These are phyloP conservation scores for Habrosyne pyritoides DNA, from an alignment of 2,888 invertebrate genomes.

Conservation along the genomic window DNA sequence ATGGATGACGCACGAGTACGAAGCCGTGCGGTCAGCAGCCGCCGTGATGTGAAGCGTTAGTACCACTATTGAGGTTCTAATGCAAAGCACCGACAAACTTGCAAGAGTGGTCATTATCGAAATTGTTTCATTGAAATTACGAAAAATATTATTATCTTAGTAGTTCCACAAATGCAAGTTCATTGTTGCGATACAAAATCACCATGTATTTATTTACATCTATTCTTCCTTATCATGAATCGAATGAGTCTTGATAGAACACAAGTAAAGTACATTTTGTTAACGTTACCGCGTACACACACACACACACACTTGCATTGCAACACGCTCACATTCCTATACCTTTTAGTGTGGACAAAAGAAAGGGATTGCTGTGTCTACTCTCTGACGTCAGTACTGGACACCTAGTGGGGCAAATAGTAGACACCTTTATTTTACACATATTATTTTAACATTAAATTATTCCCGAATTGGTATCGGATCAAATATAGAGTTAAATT, in stretches of 20 bases:
- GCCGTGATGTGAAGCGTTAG: slow-evolving; percentile 70
- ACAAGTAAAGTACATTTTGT: slow-evolving; percentile 44
- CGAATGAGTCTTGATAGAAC: slow-evolving; percentile 21
- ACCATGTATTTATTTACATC: not conserved
- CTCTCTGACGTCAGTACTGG: slow-evolving; percentile 82
- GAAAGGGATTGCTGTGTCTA: slow-evolving; percentile 80
- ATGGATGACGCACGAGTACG: slow-evolving; percentile 48
- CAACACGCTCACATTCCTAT: slow-evolving; percentile 79
- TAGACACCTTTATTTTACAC: slow-evolving; percentile 63
- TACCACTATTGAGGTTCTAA: slow-evolving; percentile 17
- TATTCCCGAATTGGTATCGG: too few species aligned
- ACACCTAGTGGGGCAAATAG: slow-evolving; percentile 80
- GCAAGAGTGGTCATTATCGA: not conserved
- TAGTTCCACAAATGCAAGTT: not conserved
- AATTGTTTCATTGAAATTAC: too few species aligned
- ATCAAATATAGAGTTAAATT: too few species aligned
- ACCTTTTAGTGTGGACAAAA: slow-evolving; percentile 81
- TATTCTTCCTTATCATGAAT: not conserved
- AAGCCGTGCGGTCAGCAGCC: slow-evolving; percentile 70
- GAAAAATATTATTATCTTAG: not conserved
- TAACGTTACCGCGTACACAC: slow-evolving; percentile 43
- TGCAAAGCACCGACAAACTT: not conserved
- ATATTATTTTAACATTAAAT: slow-evolving; percentile 15
- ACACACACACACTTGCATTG: slow-evolving; percentile 74
- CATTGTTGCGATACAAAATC: not conserved